Percentiles rank a stretch among this genome's conserved stretches.
phyloP scores from a whole-genome alignment of 2,888 invertebrate genomes.

The Tachina lurida region DNA sequence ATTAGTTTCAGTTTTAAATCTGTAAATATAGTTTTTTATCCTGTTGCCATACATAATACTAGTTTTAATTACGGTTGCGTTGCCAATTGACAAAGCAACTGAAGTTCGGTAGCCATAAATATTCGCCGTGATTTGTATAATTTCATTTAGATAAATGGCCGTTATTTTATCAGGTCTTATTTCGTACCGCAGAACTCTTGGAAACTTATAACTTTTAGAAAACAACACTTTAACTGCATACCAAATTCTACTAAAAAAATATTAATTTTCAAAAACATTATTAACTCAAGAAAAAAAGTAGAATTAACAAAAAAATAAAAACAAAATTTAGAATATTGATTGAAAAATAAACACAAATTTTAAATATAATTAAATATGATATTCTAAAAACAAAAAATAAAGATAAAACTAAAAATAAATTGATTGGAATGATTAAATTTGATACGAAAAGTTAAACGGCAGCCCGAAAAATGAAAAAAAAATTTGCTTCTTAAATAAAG shows the following conservation, averaged over 20 bases:
- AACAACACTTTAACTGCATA: slow-evolving; percentile 13
- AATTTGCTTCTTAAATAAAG: slow-evolving; percentile 69
- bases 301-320: neutral
- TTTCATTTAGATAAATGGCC: too few relatives aligned
- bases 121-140: too few relatives aligned
- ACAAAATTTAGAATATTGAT: slow-evolving; percentile 4
- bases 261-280: neutral
- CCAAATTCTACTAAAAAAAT: slow-evolving; percentile 1
- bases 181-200: neutral
- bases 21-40: too few relatives aligned
- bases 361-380: slow-evolving; percentile 40
- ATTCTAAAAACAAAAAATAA: neutral
- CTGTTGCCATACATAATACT: too few relatives aligned
- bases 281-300: neutral
- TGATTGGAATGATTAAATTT: slow-evolving; percentile 34
- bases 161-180: too few relatives aligned
- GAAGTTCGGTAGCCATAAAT: too few relatives aligned
- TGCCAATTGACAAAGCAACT: too few relatives aligned
- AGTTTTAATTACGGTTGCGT: too few relatives aligned
- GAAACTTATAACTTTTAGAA: neutral
- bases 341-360: slow-evolving; percentile 15
- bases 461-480: slow-evolving; percentile 32
- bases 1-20: too few relatives aligned
- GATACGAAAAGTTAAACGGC: slow-evolving; percentile 4
- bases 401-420: neutral